Conservation (phyloP, 2,113 vertebrate species). For the Aegithalos caudatus region DNA sequence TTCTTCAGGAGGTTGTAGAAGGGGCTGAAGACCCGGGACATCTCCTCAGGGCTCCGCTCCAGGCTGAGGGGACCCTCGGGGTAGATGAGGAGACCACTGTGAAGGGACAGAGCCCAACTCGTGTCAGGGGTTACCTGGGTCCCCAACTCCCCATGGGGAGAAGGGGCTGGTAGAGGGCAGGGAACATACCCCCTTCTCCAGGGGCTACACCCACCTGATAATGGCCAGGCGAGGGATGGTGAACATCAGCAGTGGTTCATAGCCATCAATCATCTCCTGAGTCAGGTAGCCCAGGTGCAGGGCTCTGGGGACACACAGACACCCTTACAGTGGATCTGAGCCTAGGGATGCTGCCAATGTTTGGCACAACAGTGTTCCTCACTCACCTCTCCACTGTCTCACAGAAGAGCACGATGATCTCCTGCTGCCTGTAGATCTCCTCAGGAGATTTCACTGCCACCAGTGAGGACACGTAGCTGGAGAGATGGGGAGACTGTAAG, state of each 20-base stretch:
- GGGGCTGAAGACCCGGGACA: conserved; percentile 74
- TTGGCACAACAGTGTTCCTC: not conserved
- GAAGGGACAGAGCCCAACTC: not conserved
- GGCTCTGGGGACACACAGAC: conserved; percentile 46
- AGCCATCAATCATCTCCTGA: conserved; percentile 78
- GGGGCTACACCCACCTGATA: conserved; percentile 63
- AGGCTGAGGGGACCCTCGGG: conserved; percentile 74
- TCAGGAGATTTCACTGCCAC: conserved; percentile 71
- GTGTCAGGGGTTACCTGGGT: fast-evolving
- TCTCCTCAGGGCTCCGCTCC: conserved; percentile 64
- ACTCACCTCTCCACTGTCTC: conserved; percentile 77
- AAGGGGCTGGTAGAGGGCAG: not conserved
- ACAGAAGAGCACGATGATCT: conserved; percentile 75
- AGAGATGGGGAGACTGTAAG: not conserved
- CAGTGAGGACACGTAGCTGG: conserved; percentile 71
- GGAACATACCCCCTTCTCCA: not conserved
- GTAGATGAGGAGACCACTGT: conserved; percentile 75
- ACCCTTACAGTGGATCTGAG: not conserved
- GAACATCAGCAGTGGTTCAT: conserved; percentile 76
- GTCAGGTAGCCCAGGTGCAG: conserved; percentile 71
- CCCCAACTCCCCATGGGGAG: not conserved
- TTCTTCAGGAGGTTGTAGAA: conserved; percentile 71
- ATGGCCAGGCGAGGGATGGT: conserved; percentile 77
- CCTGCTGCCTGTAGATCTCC: conserved; percentile 74
- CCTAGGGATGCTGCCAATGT: not conserved